Evolutionary conservation across 2,797 vertebrate species (phyloP).

Genomic region (Tragopan temminckii): DNA sequence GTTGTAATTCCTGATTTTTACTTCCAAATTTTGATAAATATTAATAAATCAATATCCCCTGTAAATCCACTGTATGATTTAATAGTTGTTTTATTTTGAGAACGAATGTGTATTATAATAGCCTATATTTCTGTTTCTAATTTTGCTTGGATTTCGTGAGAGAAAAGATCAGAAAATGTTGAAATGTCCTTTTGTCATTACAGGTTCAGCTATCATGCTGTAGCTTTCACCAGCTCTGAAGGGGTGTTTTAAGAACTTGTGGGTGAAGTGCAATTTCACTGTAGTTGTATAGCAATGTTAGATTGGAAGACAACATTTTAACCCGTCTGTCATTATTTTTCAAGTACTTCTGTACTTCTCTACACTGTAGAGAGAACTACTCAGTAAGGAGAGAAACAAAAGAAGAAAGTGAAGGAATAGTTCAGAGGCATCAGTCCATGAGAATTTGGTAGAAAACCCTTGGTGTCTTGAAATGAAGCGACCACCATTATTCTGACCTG

Average conservation of each 20-base stretch:
- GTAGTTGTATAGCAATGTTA: not conserved
- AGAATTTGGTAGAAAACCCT: not conserved
- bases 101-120: not conserved
- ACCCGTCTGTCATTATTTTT: not conserved
- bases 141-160: not conserved
- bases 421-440: not conserved
- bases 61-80: not conserved
- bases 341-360: not conserved
- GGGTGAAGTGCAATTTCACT: not conserved
- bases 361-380: not conserved
- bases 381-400: not conserved
- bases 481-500: not conserved
- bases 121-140: not conserved
- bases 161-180: not conserved
- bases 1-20: conserved; percentile 2
- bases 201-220: not conserved
- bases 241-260: not conserved
- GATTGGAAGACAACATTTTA: not conserved
- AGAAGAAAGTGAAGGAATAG: not conserved
- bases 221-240: not conserved
- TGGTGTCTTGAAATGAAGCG: not conserved
- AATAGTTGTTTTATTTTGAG: not conserved
- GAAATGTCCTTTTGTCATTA: not conserved
- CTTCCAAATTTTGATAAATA: conserved; percentile 24
- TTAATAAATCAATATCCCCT: not conserved